phyloP scores from a whole-genome alignment of 2,888 invertebrate genomes.

The Pseudanteris insignis region DNA sequence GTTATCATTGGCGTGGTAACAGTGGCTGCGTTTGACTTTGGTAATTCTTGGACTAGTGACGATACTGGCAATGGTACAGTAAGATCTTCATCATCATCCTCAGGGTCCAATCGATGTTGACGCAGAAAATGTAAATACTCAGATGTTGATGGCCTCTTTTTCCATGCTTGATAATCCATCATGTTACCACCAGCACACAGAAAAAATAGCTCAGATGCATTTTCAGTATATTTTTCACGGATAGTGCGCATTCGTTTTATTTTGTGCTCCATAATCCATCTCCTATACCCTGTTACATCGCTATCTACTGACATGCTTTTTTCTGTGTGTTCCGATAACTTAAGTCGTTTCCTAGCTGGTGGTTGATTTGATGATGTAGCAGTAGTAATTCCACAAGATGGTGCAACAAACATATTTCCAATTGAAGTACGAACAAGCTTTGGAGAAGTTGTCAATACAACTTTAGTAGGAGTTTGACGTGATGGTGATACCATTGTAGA shows the following conservation, averaged over 20 bases:
- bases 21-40: too few relatives aligned
- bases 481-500: conserved; percentile 57
- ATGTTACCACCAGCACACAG: conserved; percentile 87
- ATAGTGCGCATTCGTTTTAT: conserved; percentile 75
- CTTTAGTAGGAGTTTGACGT: conserved; percentile 60
- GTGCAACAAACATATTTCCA: conserved; percentile 64
- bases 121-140: conserved; percentile 80
- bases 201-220: conserved; percentile 86
- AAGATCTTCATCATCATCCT: conserved; percentile 68
- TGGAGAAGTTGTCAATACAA: conserved; percentile 63
- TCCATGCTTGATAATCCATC: conserved; percentile 87
- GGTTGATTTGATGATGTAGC: conserved; percentile 48
- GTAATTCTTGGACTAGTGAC: too few relatives aligned
- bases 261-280: conserved; percentile 77
- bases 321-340: conserved; percentile 63
- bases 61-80: conserved; percentile 46
- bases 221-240: conserved; percentile 80
- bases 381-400: conserved; percentile 39
- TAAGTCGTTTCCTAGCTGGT: conserved; percentile 67
- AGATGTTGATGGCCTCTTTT: conserved; percentile 80
- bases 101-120: conserved; percentile 75
- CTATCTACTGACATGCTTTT: conserved; percentile 60
- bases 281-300: conserved; percentile 69
- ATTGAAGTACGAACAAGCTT: conserved; percentile 61
- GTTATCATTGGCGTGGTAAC: conserved; percentile 2